A percentile compares a stretch with the other conserved stretches of the same genome.
Conservation (phyloP, 2,113 vertebrate genomes). For the Terrapene triunguis region DNA sequence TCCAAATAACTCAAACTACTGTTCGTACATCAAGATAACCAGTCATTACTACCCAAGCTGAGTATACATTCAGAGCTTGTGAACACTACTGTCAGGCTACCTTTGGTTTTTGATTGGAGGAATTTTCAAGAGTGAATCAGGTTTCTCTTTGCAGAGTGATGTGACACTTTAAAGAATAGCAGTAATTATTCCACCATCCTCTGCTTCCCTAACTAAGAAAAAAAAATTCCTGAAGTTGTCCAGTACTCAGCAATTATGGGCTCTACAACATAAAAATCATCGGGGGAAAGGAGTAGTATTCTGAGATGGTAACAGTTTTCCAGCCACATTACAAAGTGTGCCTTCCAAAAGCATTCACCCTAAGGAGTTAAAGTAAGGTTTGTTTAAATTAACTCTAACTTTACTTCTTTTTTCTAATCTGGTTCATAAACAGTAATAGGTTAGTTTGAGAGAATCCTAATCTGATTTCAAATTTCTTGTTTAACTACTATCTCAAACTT, state of each 20-base stretch:
- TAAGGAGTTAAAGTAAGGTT: no score
- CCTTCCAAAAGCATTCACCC: background rate
- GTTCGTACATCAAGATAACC: no score
- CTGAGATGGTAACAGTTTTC: background rate
- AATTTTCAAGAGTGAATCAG: background rate
- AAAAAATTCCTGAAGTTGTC: background rate
- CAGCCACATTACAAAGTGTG: background rate
- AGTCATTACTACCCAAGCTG: no score
- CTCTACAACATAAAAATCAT: slow-evolving; percentile 1
- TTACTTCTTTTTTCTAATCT: background rate
- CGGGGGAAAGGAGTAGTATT: background rate
- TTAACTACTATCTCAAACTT: background rate
- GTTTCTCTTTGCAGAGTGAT: background rate
- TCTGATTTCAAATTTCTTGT: background rate
- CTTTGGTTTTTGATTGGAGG: background rate
- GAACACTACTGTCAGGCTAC: background rate
- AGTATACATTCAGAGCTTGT: background rate
- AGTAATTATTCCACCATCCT: background rate
- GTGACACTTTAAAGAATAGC: background rate
- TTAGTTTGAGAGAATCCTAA: background rate
- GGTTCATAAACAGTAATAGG: background rate
- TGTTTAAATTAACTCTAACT: background rate
- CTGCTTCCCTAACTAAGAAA: background rate
- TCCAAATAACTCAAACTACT: no score
- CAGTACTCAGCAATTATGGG: background rate